These are phyloP conservation scores for Leptosomus discolor DNA, from an alignment of 2,113 vertebrate species.

Conservation along the genomic window DNA sequence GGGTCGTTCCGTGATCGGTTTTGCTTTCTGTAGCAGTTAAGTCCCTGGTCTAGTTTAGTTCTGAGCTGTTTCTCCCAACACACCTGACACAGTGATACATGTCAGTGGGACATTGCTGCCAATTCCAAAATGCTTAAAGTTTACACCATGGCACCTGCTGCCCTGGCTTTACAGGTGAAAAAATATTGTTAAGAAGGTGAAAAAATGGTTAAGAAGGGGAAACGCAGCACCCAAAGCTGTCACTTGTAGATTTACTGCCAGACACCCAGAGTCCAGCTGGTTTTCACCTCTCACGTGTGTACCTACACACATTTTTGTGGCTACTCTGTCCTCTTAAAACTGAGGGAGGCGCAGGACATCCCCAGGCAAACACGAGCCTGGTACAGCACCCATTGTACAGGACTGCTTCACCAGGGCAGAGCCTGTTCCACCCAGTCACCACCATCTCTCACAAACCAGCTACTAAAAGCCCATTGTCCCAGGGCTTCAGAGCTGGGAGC, in stretches of 20 bases:
- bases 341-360: neutral
- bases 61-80: neutral
- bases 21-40: neutral
- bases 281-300: neutral
- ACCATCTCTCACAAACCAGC: neutral
- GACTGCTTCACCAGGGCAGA: neutral
- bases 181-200: neutral
- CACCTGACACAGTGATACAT: neutral
- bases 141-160: neutral
- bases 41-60: neutral
- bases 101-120: neutral
- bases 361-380: neutral
- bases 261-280: neutral
- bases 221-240: neutral
- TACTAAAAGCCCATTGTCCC: neutral
- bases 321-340: neutral
- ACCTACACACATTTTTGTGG: neutral
- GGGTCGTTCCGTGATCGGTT: neutral
- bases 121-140: fast-evolving
- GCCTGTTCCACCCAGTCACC: neutral
- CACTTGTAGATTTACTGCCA: neutral
- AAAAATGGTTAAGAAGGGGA: neutral
- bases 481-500: neutral
- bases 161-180: neutral
- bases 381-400: neutral